These are phyloP conservation scores for Biston stratarius DNA, from an alignment of 2,888 invertebrate species.

Conservation along the genomic window DNA sequence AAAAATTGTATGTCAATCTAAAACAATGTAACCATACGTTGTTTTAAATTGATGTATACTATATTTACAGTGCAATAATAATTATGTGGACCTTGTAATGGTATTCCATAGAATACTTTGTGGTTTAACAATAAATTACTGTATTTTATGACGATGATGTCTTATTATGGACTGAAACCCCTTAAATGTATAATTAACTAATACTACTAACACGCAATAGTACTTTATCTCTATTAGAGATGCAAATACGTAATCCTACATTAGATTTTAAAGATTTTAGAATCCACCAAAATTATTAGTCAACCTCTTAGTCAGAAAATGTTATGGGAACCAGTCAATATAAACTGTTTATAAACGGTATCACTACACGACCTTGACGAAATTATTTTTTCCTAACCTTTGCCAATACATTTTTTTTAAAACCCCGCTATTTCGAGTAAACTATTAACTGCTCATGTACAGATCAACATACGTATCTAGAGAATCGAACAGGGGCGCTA, in stretches of 20 bases:
- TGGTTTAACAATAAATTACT: too few relatives aligned
- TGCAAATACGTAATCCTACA: background rate
- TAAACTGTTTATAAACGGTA: slow-evolving; percentile 1
- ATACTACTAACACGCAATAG: too few relatives aligned
- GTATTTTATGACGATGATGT: too few relatives aligned
- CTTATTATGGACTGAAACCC: too few relatives aligned
- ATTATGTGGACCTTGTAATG: too few relatives aligned
- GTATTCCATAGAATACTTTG: too few relatives aligned
- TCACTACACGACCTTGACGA: slow-evolving; percentile 24
- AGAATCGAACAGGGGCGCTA: background rate
- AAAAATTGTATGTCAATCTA: too few relatives aligned
- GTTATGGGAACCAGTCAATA: background rate
- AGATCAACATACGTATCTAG: background rate
- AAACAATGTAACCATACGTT: too few relatives aligned
- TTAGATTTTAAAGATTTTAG: background rate
- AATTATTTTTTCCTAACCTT: slow-evolving; percentile 11
- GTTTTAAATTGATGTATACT: too few relatives aligned
- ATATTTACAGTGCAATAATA: too few relatives aligned
- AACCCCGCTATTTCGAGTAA: slow-evolving; percentile 20
- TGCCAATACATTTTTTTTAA: slow-evolving; percentile 22
- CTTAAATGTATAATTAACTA: too few relatives aligned
- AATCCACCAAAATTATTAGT: background rate
- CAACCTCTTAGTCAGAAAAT: background rate
- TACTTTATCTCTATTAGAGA: background rate
- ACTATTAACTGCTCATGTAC: slow-evolving; percentile 26